Evolutionary conservation across 1,140 invertebrate genomes (phyloP), one percentile per base, ranked within the genome.

Genomic region (Trigoniulus corallinus): DNA sequence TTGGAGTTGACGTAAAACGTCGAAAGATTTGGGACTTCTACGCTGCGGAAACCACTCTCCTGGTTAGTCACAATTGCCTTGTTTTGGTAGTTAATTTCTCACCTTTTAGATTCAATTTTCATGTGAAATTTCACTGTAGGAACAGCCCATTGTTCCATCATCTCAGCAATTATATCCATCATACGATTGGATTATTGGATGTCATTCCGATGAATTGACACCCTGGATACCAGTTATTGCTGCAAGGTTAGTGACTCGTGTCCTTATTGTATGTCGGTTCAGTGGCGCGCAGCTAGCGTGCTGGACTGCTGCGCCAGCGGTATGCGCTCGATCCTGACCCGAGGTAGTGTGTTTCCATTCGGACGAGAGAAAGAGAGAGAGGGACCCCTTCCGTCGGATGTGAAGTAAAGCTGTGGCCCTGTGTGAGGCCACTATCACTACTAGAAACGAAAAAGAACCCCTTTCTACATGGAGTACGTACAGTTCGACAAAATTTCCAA

Each of bases 141-240:
- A 67, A 59, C 51, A 51, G 21, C 74, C 80, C 1, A 74, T 91
- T 48, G 75, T 73, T 51, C 85, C 86, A 25, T 80, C 79, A 26
- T 74, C 77, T 53, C 65, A 75, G 34, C 71, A 72, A 45, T 61
- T 78, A n/a, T 88, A 83, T 62, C 77, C 80, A 22, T 72, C 80
- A n/a, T 74, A 68, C 39, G 86, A 95, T 64, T 98, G 92, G 89
- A 67, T 98, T 13, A 93, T 98, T 66, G 94, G 95, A 40, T 98
- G 98, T 73, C 95, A 98, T 72, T 94, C 91, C 39, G 95, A 98
- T 73, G 94, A 98, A 64, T 66, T 98, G 3, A 96, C 93, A 25
- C 92, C 94, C 3, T 98, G 94, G 93, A 82, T 98, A 57, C 92
- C 94, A 29, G 80, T 97, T 1, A 80, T 98, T 51, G 83, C 92